Conservation (phyloP, 2,888 invertebrate genomes). For the Romanomermis culicivorax region DNA sequence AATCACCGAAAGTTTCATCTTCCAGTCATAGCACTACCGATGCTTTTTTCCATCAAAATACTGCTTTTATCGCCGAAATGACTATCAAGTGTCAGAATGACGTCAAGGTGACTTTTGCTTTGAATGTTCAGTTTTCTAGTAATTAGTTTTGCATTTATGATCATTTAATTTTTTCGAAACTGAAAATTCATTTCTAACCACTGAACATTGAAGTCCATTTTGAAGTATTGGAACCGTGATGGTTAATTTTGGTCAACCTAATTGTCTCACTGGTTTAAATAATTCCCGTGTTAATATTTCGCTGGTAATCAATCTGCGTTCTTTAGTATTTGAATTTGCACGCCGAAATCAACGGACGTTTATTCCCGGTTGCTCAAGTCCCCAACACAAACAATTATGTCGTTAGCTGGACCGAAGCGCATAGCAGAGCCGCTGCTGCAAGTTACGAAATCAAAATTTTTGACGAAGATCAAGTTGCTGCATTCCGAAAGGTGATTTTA, state of each 20-base stretch:
- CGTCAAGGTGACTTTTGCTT: slow-evolving; percentile 32
- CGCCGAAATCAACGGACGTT: slow-evolving; percentile 64
- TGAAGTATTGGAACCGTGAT: no score
- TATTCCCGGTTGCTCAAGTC: slow-evolving; percentile 58
- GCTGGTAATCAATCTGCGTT: no score
- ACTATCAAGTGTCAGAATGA: slow-evolving; percentile 48
- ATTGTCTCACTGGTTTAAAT: no score
- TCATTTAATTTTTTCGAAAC: background rate
- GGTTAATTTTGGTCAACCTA: no score
- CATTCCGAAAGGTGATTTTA: slow-evolving; percentile 61
- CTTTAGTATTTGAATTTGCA: slow-evolving; percentile 48
- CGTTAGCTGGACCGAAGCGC: slow-evolving; percentile 83
- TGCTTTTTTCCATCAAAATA: slow-evolving; percentile 65
- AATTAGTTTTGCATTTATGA: no score
- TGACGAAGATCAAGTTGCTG: slow-evolving; percentile 76
- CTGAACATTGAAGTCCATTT: no score
- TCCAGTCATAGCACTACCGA: slow-evolving; percentile 72
- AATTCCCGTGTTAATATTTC: no score
- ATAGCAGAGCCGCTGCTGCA: slow-evolving; percentile 56
- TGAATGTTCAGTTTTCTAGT: no score
- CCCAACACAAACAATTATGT: slow-evolving; percentile 52
- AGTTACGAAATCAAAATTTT: slow-evolving; percentile 55
- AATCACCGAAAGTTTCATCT: slow-evolving; percentile 36
- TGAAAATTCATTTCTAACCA: background rate
- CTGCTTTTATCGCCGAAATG: slow-evolving; percentile 78